Evolutionary conservation across 2,888 invertebrate species (phyloP).

Genomic region (Drosophila sordidapex): DNA sequence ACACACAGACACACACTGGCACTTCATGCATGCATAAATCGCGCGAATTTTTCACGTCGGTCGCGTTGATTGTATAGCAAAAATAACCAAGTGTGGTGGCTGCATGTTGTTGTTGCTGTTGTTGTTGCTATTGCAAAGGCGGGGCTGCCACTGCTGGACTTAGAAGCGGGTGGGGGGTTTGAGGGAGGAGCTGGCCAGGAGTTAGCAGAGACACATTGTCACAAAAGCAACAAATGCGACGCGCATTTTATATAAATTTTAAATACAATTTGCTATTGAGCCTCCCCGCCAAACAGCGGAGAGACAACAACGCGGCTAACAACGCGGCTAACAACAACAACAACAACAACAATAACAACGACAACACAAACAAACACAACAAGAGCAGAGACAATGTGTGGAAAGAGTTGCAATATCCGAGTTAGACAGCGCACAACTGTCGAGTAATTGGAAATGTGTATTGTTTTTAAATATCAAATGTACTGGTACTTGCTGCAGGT

Average conservation of each 20-base stretch:
- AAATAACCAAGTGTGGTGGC: slow-evolving; percentile 70
- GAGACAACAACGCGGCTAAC: slow-evolving; percentile 26
- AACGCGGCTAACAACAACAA: slow-evolving; percentile 19
- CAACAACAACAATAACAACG: slow-evolving; percentile 14
- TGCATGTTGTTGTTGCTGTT: slow-evolving; percentile 44
- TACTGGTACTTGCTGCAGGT: slow-evolving; percentile 15
- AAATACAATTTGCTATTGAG: slow-evolving; percentile 79
- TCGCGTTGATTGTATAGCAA: slow-evolving; percentile 74
- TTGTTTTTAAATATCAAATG: slow-evolving; percentile 58
- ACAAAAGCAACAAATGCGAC: slow-evolving; percentile 73
- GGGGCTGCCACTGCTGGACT: slow-evolving; percentile 12
- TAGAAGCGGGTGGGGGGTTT: not conserved
- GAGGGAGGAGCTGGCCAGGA: slow-evolving; percentile 3
- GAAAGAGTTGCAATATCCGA: slow-evolving; percentile 22
- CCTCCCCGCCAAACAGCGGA: slow-evolving; percentile 42
- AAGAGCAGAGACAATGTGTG: slow-evolving; percentile 1
- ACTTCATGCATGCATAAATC: slow-evolving; percentile 78
- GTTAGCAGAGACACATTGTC: slow-evolving; percentile 68
- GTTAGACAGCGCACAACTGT: slow-evolving; percentile 69
- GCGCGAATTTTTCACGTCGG: slow-evolving; percentile 79
- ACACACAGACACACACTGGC: slow-evolving; percentile 25
- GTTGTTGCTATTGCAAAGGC: slow-evolving; percentile 10
- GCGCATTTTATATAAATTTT: slow-evolving; percentile 80
- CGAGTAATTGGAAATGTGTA: slow-evolving; percentile 79
- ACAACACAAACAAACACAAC: slow-evolving; percentile 9